phyloP scores from a whole-genome alignment of 2,888 invertebrate species.

The Xylocampa areola region DNA sequence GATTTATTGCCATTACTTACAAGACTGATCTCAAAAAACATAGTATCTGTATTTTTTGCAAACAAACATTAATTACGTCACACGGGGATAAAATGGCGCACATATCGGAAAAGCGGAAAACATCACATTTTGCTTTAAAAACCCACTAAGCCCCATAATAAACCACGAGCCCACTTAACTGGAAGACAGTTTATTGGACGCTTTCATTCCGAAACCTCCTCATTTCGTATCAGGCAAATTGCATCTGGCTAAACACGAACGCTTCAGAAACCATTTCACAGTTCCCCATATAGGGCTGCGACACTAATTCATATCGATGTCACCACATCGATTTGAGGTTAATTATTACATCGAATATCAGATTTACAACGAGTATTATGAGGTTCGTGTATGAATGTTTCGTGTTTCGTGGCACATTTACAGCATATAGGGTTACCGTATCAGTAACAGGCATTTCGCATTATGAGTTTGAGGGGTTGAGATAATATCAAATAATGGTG shows the following conservation, averaged over 20 bases:
- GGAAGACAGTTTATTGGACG: conserved; percentile 22
- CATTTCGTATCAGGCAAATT: conserved; percentile 29
- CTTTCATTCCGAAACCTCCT: conserved; percentile 16
- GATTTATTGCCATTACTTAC: too few species aligned
- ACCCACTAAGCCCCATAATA: conserved; percentile 8
- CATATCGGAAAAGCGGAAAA: conserved; percentile 1
- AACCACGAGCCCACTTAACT: conserved; percentile 20
- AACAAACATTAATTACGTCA: neutral
- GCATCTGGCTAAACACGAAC: conserved; percentile 22
- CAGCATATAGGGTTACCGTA: conserved; percentile 5
- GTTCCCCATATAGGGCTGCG: conserved; percentile 13
- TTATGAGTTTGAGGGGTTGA: conserved; percentile 13
- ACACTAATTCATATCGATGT: conserved; percentile 20
- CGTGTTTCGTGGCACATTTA: conserved; percentile 19
- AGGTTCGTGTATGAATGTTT: conserved; percentile 31
- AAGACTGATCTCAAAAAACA: too few species aligned
- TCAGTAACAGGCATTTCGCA: conserved; percentile 30
- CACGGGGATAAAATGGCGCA: neutral
- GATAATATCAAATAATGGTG: conserved; percentile 14
- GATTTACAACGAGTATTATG: conserved; percentile 7
- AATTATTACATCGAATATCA: conserved; percentile 21
- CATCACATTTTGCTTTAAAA: conserved; percentile 8
- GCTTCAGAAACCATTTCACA: too few species aligned
- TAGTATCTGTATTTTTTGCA: neutral
- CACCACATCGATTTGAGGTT: conserved; percentile 15